phyloP scores from a whole-genome alignment of 1,140 invertebrate species.

The Drosophila triauraria region DNA sequence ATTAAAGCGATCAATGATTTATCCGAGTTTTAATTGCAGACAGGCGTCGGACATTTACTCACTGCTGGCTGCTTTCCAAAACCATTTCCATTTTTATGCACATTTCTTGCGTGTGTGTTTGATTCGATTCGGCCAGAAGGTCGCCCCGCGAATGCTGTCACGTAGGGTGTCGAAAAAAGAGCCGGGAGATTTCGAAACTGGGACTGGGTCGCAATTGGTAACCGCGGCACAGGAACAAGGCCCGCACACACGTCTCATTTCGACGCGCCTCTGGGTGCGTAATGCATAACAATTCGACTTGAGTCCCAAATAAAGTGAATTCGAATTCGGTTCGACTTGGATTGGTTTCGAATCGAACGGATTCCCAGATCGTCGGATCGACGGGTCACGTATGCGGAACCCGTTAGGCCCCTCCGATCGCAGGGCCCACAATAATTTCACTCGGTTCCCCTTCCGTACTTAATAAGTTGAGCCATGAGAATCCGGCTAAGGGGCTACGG shows the following conservation, averaged over 20 bases:
- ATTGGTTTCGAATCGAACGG: constrained; percentile 4
- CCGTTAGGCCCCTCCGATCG: constrained; percentile 35
- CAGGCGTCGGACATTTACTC: constrained; percentile 8
- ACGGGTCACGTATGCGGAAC: constrained; percentile 52
- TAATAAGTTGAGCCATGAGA: constrained; percentile 56
- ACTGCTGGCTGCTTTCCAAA: constrained; percentile 17
- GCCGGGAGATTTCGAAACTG: constrained; percentile 66
- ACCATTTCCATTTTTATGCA: constrained; percentile 31
- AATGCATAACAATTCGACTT: constrained; percentile 67
- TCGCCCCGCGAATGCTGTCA: constrained; percentile 58
- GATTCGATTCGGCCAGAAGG: constrained; percentile 37
- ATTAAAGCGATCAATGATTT: constrained; percentile 12
- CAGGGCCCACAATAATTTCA: constrained; percentile 43
- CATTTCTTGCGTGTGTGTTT: constrained; percentile 1
- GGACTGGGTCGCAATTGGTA: constrained; percentile 78
- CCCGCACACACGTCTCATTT: constrained; percentile 56
- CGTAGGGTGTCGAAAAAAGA: constrained; percentile 63
- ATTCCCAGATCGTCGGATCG: constrained; percentile 32
- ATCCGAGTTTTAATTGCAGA: constrained; percentile 22
- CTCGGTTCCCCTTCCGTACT: constrained; percentile 22
- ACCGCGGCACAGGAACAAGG: constrained; percentile 66
- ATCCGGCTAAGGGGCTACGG: constrained; percentile 28
- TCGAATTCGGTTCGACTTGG: constrained; percentile 41
- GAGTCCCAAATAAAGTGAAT: constrained; percentile 16
- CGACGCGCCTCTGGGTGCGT: constrained; percentile 56